Percentiles rank a stretch among this genome's conserved stretches.
Conservation (phyloP, 2,113 vertebrate genomes). For the Triplophysa rosa region DNA sequence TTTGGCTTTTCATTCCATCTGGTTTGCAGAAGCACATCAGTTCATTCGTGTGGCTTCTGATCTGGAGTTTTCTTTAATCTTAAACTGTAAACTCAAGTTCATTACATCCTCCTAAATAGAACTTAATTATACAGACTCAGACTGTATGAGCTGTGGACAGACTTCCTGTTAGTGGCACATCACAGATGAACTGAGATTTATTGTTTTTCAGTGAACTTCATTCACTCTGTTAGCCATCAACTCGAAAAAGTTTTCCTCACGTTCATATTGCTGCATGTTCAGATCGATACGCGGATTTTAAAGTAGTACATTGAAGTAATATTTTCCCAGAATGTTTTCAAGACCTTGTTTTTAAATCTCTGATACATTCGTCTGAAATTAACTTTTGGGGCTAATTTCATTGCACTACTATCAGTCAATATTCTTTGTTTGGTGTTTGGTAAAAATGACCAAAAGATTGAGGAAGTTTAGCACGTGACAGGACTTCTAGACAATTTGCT, state of each 20-base stretch:
- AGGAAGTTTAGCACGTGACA: no score
- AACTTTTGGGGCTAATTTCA: no score
- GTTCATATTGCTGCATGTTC: not conserved
- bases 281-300: not conserved
- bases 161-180: constrained; percentile 10
- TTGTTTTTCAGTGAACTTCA: not conserved
- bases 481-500: no score
- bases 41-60: constrained; percentile 78
- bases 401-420: no score
- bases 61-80: constrained; percentile 80
- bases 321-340: no score
- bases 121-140: constrained; percentile 72
- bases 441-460: no score
- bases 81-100: constrained; percentile 79
- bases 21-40: constrained; percentile 76
- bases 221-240: constrained; percentile 12
- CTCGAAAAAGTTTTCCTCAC: not conserved
- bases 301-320: no score
- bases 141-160: constrained; percentile 62
- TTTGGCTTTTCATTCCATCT: constrained; percentile 74
- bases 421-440: no score
- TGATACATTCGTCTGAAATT: no score
- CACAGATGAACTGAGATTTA: not conserved
- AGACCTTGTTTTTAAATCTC: no score
- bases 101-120: constrained; percentile 76